Percentiles rank a stretch among this genome's conserved stretches.
Evolutionary conservation across 1,140 invertebrate species (phyloP).

Genomic region (Leptoteleia sp.): DNA sequence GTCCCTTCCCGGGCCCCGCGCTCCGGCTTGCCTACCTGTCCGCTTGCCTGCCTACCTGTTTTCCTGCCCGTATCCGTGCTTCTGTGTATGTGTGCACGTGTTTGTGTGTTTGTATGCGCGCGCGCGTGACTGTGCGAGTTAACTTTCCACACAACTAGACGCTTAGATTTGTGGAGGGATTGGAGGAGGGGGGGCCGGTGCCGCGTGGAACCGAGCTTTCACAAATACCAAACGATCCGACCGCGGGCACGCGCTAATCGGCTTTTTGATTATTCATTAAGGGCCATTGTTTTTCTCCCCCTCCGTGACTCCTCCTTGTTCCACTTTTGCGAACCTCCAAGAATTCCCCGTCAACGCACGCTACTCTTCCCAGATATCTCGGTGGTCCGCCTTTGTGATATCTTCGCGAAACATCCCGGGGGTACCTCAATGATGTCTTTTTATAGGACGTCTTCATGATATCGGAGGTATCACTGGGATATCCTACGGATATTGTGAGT

Average conservation of each 20-base stretch:
- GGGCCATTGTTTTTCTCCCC: constrained; percentile 1
- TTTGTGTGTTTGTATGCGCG: too few species aligned
- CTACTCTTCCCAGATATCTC: too few species aligned
- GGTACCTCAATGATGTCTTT: too few species aligned
- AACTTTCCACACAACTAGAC: constrained; percentile 63
- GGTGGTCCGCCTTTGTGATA: too few species aligned
- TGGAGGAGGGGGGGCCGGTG: constrained; percentile 15
- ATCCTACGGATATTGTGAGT: too few species aligned
- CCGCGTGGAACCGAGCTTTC: constrained; percentile 50
- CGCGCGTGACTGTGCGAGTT: constrained; percentile 50
- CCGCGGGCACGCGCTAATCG: not conserved
- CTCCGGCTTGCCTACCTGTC: constrained; percentile 44
- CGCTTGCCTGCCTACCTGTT: constrained; percentile 44
- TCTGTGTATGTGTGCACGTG: too few species aligned
- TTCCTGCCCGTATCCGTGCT: constrained; percentile 49
- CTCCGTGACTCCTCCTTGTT: too few species aligned
- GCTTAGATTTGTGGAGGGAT: constrained; percentile 67
- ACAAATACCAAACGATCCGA: constrained; percentile 42
- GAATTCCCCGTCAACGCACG: too few species aligned
- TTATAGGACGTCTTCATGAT: too few species aligned
- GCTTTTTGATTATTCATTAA: constrained; percentile 27
- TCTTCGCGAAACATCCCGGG: too few species aligned
- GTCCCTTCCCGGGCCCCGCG: constrained; percentile 32
- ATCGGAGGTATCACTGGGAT: too few species aligned
- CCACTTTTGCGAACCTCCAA: too few species aligned